These are phyloP conservation scores for Trichogramma pretiosum DNA, from an alignment of 1,140 invertebrate species.

Conservation along the genomic window DNA sequence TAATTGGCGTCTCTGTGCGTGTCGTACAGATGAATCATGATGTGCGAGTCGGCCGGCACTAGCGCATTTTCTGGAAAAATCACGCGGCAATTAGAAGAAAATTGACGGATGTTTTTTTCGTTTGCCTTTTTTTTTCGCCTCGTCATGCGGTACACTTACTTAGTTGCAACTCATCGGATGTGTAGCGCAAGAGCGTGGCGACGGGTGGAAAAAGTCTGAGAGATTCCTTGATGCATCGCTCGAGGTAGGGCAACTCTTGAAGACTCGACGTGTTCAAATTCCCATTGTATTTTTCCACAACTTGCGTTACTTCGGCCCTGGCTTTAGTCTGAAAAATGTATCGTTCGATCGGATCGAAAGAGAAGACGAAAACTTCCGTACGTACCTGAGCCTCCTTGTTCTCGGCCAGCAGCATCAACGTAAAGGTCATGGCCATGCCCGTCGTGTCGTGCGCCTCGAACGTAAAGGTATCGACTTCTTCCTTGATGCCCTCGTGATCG, in stretches of 20 bases:
- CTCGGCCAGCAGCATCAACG: slow-evolving; percentile 53
- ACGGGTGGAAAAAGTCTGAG: slow-evolving; percentile 52
- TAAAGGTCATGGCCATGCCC: slow-evolving; percentile 51
- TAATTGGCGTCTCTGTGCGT: slow-evolving; percentile 57
- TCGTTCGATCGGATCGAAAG: not conserved
- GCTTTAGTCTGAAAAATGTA: slow-evolving; percentile 13
- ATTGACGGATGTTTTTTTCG: too few species aligned
- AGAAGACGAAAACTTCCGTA: not conserved
- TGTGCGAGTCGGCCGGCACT: slow-evolving; percentile 22
- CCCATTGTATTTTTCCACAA: slow-evolving; percentile 10
- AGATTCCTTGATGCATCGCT: slow-evolving; percentile 55
- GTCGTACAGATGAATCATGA: slow-evolving; percentile 46
- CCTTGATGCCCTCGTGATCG: slow-evolving; percentile 58
- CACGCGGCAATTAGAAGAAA: not conserved
- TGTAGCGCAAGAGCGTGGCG: slow-evolving; percentile 43
- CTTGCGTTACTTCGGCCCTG: slow-evolving; percentile 19
- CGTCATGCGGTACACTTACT: too few species aligned
- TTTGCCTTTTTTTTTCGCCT: too few species aligned
- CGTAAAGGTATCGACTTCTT: slow-evolving; percentile 78
- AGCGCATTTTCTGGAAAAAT: slow-evolving; percentile 8
- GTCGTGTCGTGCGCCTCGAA: slow-evolving; percentile 72
- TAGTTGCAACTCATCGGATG: slow-evolving; percentile 39
- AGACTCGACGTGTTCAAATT: slow-evolving; percentile 16
- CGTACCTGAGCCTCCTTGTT: slow-evolving; percentile 53
- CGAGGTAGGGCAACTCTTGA: slow-evolving; percentile 41